These are phyloP conservation scores for Calyptommatus sinebrachiatus DNA, from an alignment of 2,113 vertebrate genomes.

Conservation along the genomic window DNA sequence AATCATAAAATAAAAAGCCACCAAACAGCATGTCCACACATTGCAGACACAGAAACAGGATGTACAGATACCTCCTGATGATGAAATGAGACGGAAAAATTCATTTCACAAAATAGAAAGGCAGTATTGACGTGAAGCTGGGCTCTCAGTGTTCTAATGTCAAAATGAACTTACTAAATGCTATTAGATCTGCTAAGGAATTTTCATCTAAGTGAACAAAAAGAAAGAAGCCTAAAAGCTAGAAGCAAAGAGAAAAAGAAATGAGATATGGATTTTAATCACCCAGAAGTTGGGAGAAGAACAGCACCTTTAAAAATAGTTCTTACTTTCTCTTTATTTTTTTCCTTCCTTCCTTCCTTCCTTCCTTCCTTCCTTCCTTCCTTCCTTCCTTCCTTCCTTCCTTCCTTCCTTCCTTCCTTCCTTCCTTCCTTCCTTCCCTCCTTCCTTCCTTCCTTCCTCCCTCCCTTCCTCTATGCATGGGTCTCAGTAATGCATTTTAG, in stretches of 20 bases:
- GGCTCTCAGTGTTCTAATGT: constrained; percentile 8
- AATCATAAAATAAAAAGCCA: constrained; percentile 28
- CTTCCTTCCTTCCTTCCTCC: too few species aligned
- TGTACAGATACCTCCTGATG: constrained; percentile 15
- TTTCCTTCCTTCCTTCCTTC: too few species aligned
- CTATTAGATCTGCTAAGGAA: constrained; percentile 11
- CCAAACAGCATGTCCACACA: too few species aligned
- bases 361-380: too few species aligned
- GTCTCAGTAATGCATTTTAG: neutral
- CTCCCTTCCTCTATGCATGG: too few species aligned
- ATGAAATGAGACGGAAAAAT: constrained; percentile 53
- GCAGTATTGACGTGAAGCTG: constrained; percentile 29
- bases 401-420: too few species aligned
- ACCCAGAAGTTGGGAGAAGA: neutral
- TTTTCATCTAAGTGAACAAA: neutral
- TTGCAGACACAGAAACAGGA: neutral
- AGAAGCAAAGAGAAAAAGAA: neutral
- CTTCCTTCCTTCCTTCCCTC: too few species aligned
- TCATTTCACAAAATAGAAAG: constrained; percentile 50
- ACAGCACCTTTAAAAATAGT: neutral
- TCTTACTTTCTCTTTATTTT: neutral
- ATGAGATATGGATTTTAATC: neutral
- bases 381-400: too few species aligned
- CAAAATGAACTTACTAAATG: constrained; percentile 33
- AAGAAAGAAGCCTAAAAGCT: neutral